Base-by-base conservation (phyloP, 2,113 vertebrate genomes). In the Ovis aries region DNA sequence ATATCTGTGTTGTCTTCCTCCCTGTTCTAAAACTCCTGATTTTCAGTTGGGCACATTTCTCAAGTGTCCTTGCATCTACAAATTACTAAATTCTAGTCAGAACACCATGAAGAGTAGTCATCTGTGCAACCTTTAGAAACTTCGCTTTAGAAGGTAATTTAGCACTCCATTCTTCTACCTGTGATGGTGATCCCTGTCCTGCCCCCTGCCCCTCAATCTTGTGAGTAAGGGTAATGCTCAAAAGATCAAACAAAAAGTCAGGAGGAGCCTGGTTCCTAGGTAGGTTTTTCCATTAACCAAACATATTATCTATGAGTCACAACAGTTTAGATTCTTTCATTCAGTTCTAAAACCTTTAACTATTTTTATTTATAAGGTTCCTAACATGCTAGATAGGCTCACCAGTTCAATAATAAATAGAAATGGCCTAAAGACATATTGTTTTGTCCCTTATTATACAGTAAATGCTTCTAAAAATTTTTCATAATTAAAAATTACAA, bases 381-480 rank as follows among this genome's bases (percentile, higher is more conserved):
- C 48, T 95, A 31, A 27, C 88, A 71, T 67, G 15, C 29, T 45
- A 31, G 52, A 50, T 94, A 27, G 48, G 36, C 16, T 95, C 50
- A 60, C n/a, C 36, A 90, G 33, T 88, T 59, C 21, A 53, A n/a
- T 78, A 78, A 78, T 59, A 27, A 88, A 77, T 25, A 81, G 27
- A 95, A 94, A 52, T 80, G n/a, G 80, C 29, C 31, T 81, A 62
- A 95, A 33, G 29, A 91, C 14, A 88, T 33, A 59, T 0, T 80
- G 17, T 91, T 96, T 95, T 96, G 17, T 31, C 67, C 52, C 10
- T 84, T 45, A 78, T 95, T 85, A 21, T 45, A 92, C 81, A 12
- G 45, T 33, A 40, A 90, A 92, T 97, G 16, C 43, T 71, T 83
- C 77, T 83, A 62, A 62, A 31, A 80, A 60, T 83, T 90, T 94